Percentiles rank a stretch among this genome's conserved stretches.
phyloP scores from a whole-genome alignment of 1,140 invertebrate species.

The Popillia japonica region DNA sequence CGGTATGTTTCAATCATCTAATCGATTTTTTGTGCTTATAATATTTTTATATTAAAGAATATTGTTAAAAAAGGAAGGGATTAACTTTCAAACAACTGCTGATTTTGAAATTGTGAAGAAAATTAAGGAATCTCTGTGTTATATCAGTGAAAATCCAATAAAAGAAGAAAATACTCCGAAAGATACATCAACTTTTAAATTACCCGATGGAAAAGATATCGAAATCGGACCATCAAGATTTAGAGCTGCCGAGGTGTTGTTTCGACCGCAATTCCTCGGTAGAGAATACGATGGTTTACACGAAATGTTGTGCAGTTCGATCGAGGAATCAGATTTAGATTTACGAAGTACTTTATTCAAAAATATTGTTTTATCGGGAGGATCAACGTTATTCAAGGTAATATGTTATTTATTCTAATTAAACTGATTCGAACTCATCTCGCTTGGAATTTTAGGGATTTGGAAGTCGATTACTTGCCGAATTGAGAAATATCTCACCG shows the following conservation, averaged over 20 bases:
- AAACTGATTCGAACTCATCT: neutral
- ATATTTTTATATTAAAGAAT: conserved; percentile 65
- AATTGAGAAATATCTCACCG: conserved; percentile 91
- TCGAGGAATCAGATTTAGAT: conserved; percentile 98
- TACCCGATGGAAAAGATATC: conserved; percentile 94
- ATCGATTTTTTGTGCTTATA: too few relatives aligned
- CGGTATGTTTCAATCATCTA: conserved; percentile 61
- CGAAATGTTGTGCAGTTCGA: conserved; percentile 92
- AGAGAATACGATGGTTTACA: conserved; percentile 98
- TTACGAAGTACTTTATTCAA: conserved; percentile 95
- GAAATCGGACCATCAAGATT: conserved; percentile 95
- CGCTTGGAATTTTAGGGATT: conserved; percentile 78
- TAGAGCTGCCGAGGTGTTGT: conserved; percentile 97
- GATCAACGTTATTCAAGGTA: conserved; percentile 94
- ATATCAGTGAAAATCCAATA: conserved; percentile 90
- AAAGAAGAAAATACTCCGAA: conserved; percentile 90
- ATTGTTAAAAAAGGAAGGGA: conserved; percentile 94
- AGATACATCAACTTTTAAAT: conserved; percentile 87
- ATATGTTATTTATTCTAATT: conserved; percentile 36
- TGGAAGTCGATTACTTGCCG: conserved; percentile 92
- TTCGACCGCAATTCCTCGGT: conserved; percentile 96
- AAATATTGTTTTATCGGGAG: conserved; percentile 98
- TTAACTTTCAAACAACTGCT: conserved; percentile 94
- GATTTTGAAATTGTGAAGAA: conserved; percentile 98
- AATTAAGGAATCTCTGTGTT: conserved; percentile 96